Evolutionary conservation across 2,888 invertebrate genomes (phyloP).

Genomic region (Rhingia campestris): DNA sequence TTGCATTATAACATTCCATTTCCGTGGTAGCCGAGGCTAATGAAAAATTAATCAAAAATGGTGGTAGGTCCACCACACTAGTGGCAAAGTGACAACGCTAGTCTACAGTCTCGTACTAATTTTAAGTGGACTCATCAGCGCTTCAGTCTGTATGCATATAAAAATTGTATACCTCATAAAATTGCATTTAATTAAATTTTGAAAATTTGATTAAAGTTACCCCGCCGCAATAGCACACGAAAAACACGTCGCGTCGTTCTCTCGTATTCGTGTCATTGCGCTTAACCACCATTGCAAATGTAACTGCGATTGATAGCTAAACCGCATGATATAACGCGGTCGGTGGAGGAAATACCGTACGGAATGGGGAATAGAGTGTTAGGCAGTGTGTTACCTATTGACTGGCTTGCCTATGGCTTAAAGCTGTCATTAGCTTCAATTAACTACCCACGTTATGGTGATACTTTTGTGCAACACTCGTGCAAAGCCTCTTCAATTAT

Average conservation of each 20-base stretch:
- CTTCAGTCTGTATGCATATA: too few species aligned
- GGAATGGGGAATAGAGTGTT: background rate
- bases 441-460: constrained; percentile 69
- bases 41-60: too few species aligned
- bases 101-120: too few species aligned
- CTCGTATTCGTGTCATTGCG: constrained; percentile 40
- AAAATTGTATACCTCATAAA: too few species aligned
- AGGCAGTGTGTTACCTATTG: constrained; percentile 28
- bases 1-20: too few species aligned
- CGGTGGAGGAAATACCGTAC: background rate
- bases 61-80: too few species aligned
- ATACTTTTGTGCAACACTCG: constrained; percentile 57
- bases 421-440: constrained; percentile 73
- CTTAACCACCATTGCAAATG: constrained; percentile 27
- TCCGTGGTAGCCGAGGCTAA: too few species aligned
- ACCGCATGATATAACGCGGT: constrained; percentile 33
- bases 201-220: constrained; percentile 58
- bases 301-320: constrained; percentile 49
- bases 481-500: constrained; percentile 65
- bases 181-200: constrained; percentile 50
- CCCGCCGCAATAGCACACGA: constrained; percentile 14
- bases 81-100: too few species aligned
- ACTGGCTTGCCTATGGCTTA: constrained; percentile 62
- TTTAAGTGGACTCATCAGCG: too few species aligned
- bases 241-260: constrained; percentile 6